phyloP scores from a whole-genome alignment of 2,113 vertebrate genomes.

The Synodontis membranacea region DNA sequence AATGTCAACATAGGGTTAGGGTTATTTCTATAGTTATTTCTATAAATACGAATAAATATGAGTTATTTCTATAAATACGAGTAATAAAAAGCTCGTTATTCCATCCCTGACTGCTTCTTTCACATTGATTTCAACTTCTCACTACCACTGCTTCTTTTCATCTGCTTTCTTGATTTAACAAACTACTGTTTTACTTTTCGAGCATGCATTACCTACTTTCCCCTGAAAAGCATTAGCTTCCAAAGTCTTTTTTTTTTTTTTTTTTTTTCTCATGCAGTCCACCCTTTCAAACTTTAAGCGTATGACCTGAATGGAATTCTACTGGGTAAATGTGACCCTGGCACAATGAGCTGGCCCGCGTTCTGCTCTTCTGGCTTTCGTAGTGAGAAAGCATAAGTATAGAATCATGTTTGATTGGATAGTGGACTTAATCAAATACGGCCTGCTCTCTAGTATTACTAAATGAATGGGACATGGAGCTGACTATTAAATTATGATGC shows the following conservation, averaged over 20 bases:
- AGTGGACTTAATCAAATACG: not conserved
- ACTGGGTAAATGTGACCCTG: not conserved
- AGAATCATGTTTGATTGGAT: not conserved
- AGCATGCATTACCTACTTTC: not conserved
- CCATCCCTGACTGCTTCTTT: no score
- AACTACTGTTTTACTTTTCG: not conserved
- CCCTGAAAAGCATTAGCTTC: not conserved
- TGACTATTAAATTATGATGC: not conserved
- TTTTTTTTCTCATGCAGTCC: not conserved
- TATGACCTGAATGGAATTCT: not conserved
- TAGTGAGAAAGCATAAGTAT: not conserved
- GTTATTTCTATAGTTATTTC: no score
- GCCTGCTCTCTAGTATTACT: not conserved
- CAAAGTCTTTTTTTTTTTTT: not conserved
- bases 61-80: not conserved
- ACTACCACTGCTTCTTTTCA: not conserved
- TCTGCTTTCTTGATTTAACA: not conserved
- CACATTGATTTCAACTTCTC: not conserved
- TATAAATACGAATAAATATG: no score
- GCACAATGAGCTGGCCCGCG: not conserved
- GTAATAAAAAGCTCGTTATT: no score
- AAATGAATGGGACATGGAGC: not conserved
- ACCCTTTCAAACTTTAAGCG: not conserved
- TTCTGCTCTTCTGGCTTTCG: not conserved
- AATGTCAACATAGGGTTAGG: no score